Conservation (phyloP, 2,797 vertebrate genomes). For the Sebastes baramenuke region DNA sequence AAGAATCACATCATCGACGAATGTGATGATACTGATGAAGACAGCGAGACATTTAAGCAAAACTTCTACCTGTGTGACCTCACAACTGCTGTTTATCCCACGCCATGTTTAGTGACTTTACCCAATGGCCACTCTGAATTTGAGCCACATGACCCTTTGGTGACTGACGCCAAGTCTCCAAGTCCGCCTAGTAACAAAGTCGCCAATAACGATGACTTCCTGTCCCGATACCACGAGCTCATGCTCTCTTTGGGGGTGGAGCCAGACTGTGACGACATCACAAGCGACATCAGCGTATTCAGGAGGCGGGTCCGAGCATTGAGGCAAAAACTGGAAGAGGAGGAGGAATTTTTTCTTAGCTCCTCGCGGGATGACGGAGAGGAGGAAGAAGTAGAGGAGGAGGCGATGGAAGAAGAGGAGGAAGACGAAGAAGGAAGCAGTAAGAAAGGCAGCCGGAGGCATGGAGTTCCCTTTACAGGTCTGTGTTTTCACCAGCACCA, state of each 20-base stretch:
- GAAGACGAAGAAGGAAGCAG: constrained; percentile 20
- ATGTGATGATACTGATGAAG: constrained; percentile 50
- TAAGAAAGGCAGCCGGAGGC: constrained; percentile 51
- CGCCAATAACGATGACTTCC: constrained; percentile 80
- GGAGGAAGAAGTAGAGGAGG: constrained; percentile 61
- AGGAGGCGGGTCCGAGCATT: constrained; percentile 67
- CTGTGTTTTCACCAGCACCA: not conserved
- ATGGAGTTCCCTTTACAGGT: constrained; percentile 90
- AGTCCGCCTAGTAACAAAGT: not conserved
- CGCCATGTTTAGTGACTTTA: not conserved
- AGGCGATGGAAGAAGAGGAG: constrained; percentile 48
- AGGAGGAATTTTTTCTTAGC: constrained; percentile 73
- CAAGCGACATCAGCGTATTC: constrained; percentile 43
- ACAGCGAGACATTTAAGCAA: not conserved
- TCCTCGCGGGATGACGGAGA: constrained; percentile 9
- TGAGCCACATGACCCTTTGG: not conserved
- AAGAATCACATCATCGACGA: constrained; percentile 44
- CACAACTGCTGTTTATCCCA: not conserved
- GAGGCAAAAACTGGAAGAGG: constrained; percentile 61
- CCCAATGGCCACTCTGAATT: constrained; percentile 16
- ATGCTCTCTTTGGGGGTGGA: constrained; percentile 87
- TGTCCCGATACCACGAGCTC: constrained; percentile 88
- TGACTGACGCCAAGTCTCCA: not conserved
- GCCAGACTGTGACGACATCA: constrained; percentile 61
- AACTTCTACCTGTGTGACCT: constrained; percentile 10